Percentiles rank a stretch among this genome's conserved stretches.
Evolutionary conservation across 2,797 vertebrate genomes (phyloP).

Genomic region (Darevskia nairensis): DNA sequence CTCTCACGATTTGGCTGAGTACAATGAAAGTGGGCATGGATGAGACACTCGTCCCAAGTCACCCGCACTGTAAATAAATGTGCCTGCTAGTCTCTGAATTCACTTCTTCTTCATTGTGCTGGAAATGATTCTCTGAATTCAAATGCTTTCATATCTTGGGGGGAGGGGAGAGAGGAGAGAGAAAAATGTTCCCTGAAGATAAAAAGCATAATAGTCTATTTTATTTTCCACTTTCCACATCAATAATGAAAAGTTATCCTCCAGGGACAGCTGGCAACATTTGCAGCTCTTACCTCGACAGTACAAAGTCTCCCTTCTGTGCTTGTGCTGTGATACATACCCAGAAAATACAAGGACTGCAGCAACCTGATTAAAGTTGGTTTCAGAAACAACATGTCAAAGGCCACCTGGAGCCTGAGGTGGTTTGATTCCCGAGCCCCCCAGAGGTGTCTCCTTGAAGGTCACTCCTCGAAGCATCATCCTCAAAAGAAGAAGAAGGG

Average conservation of each 20-base stretch:
- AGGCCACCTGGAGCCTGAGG: conserved; percentile 36
- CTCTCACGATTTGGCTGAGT: conserved; percentile 24
- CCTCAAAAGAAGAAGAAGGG: conserved; percentile 24
- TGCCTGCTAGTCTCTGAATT: conserved; percentile 55
- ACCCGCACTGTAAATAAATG: conserved; percentile 48
- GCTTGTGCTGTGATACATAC: background rate
- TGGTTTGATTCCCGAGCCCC: background rate
- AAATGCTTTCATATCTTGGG: conserved; percentile 47
- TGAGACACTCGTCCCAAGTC: conserved; percentile 30
- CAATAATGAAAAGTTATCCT: conserved; percentile 64
- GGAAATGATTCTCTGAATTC: conserved; percentile 38
- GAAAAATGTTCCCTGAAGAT: conserved; percentile 54
- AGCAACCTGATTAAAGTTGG: conserved; percentile 43
- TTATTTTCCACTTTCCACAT: conserved; percentile 69
- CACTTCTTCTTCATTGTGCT: conserved; percentile 39
- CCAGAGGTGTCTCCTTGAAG: background rate
- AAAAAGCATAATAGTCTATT: conserved; percentile 62
- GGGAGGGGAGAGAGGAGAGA: conserved; percentile 18
- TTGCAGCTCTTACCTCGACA: conserved; percentile 27
- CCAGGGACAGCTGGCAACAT: conserved; percentile 48
- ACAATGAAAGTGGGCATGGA: conserved; percentile 27
- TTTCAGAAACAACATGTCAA: conserved; percentile 40
- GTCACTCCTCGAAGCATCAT: conserved; percentile 31
- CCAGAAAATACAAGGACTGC: background rate
- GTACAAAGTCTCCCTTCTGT: conserved; percentile 30